phyloP scores from a whole-genome alignment of 2,113 vertebrate species.

The Astur gentilis region DNA sequence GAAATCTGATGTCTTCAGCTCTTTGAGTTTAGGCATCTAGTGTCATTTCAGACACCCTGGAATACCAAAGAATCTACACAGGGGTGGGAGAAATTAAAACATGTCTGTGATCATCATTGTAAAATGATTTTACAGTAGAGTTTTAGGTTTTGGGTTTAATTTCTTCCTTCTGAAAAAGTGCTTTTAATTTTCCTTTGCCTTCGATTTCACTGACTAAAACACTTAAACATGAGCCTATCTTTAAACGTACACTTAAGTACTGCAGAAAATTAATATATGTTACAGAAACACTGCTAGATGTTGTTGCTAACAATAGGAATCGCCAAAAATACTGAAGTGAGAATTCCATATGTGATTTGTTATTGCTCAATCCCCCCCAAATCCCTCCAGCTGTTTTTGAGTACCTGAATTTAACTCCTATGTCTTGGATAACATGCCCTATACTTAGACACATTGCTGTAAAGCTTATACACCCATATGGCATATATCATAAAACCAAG shows the following conservation, averaged over 20 bases:
- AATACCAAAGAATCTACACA: neutral
- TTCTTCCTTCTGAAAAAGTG: neutral
- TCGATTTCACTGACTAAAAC: neutral
- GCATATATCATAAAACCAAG: neutral
- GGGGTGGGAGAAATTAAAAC: neutral
- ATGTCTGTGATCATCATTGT: neutral
- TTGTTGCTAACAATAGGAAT: neutral
- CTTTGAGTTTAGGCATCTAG: neutral
- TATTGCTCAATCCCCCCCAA: neutral
- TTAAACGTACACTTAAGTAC: neutral
- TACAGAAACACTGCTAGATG: neutral
- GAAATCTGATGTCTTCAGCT: fast-evolving
- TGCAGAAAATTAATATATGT: neutral
- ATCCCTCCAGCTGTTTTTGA: neutral
- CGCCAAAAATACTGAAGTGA: neutral
- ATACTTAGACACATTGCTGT: neutral
- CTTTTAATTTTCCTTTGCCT: neutral
- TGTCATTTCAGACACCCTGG: neutral
- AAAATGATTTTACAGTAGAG: neutral
- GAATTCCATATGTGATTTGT: neutral
- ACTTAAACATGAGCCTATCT: neutral
- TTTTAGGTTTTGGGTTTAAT: neutral
- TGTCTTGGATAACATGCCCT: neutral
- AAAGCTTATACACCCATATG: neutral
- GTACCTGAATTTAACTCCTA: neutral